phyloP scores from a whole-genome alignment of 1,140 invertebrate species.

The Lordiphosa clarofinis region DNA sequence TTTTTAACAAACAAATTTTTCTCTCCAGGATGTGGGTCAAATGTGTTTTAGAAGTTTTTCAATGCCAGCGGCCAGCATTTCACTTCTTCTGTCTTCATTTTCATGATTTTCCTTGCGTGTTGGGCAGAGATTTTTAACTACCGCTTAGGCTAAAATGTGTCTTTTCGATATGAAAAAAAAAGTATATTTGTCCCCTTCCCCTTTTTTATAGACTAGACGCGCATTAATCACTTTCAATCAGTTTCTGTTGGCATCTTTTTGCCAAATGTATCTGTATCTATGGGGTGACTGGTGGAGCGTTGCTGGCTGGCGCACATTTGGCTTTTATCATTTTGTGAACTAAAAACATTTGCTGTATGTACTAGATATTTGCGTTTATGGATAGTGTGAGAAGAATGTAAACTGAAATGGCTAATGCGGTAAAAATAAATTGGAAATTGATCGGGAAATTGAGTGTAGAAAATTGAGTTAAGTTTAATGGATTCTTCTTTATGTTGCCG shows the following conservation, averaged over 20 bases:
- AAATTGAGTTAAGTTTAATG: too few species aligned
- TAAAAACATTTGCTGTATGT: constrained; percentile 22
- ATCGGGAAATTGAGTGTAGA: too few species aligned
- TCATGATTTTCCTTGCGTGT: constrained; percentile 14
- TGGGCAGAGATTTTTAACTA: constrained; percentile 29
- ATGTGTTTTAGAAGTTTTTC: constrained; percentile 28
- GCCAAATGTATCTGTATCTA: constrained; percentile 29
- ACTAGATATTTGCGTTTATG: constrained; percentile 19
- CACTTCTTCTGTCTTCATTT: constrained; percentile 6
- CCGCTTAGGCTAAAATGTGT: constrained; percentile 30
- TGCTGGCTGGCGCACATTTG: constrained; percentile 36
- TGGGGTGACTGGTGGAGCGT: constrained; percentile 25
- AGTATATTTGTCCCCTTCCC: background rate
- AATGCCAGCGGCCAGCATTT: constrained; percentile 35
- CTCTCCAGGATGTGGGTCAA: constrained; percentile 31
- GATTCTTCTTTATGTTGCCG: too few species aligned
- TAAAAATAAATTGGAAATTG: too few species aligned
- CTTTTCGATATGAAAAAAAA: background rate
- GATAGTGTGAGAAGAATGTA: constrained; percentile 27
- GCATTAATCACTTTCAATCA: constrained; percentile 57
- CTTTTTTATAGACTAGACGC: constrained; percentile 6
- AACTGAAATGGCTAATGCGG: background rate
- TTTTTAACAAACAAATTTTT: constrained; percentile 63
- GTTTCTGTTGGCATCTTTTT: constrained; percentile 18
- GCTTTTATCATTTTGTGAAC: constrained; percentile 47